A percentile compares a stretch with the other conserved stretches of the same genome.
phyloP scores from a whole-genome alignment of 2,888 invertebrate species.

The Crioceris asparagi region DNA sequence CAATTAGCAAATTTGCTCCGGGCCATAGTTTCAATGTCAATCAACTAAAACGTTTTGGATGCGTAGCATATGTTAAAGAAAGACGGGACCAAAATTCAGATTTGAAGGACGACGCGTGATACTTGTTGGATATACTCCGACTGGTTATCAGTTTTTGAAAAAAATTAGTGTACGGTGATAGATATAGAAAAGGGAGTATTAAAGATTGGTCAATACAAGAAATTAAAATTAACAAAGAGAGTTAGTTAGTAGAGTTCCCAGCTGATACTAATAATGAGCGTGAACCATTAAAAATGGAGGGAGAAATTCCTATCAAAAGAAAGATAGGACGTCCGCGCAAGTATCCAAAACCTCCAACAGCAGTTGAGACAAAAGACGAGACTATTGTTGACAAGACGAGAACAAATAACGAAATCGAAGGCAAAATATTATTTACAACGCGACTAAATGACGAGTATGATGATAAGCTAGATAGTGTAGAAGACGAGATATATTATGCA shows the following conservation, averaged over 20 bases:
- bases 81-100: constrained; percentile 6
- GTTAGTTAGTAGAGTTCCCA: constrained; percentile 8
- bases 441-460: no score
- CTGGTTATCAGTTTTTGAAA: constrained; percentile 6
- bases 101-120: constrained; percentile 5
- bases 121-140: constrained; percentile 8
- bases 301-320: constrained; percentile 2
- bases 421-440: no score
- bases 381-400: no score
- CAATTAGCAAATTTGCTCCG: constrained; percentile 3
- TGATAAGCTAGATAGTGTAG: no score
- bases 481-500: no score
- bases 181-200: constrained; percentile 4
- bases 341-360: no score
- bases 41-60: constrained; percentile 8
- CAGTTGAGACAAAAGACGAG: no score
- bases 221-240: constrained; percentile 3
- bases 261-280: no score
- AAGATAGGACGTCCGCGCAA: constrained; percentile 3
- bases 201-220: constrained; percentile 6
- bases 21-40: constrained; percentile 2
- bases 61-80: constrained; percentile 8
- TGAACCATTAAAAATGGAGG: no score
- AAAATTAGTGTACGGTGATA: constrained; percentile 8
- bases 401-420: no score